Evolutionary conservation across 2,797 vertebrate genomes (phyloP), one percentile per base, ranked within the genome.

Genomic region (Tenualosa thibaudeaui): DNA sequence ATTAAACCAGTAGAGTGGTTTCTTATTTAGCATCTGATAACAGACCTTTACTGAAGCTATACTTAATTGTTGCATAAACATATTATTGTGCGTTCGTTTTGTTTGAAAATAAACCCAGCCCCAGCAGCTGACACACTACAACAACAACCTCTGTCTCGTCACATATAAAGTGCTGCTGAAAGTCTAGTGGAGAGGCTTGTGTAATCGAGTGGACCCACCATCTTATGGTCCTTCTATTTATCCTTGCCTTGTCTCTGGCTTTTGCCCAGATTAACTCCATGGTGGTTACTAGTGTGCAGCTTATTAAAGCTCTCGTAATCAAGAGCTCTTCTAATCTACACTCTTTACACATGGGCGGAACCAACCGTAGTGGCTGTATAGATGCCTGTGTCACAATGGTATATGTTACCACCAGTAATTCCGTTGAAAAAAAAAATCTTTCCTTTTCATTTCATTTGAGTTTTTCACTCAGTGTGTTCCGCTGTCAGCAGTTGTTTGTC

Each of bases 201-300:
- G 62, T 71, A 71, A 71, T 71, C 68, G 26, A 78, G 37, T 46
- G 71, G 40, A 78, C 37, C 58, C 5, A 46, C 71, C 37, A 78
- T 40, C 43, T 37, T 78, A 19, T 78, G 40, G 7, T 78, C 19
- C 71, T 40, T 78, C 22, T 78, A 78, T 17, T 78, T 43, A 78
- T 71, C 65, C 31, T 15, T 1, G 7, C 9, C 37, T 43, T 5
- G 5, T 17, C 17, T 78, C 17, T 78, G 40, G 71, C 40, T 78
- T 40, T 43, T 10, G 15, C 40, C 71, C 17, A 78, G 71, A 17
- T 78, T 78, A 78, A 78, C 37, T 78, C 40, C 5, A 43, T 78
- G 71, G 12, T 3, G 15, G 26, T 71, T 6, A 71, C 26, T 68
- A 37, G 62, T 65, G 26, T 15, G 4, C 8, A 26, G 24, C 62